Base-by-base conservation (phyloP, 2,113 vertebrate species). In the Nestor notabilis region DNA sequence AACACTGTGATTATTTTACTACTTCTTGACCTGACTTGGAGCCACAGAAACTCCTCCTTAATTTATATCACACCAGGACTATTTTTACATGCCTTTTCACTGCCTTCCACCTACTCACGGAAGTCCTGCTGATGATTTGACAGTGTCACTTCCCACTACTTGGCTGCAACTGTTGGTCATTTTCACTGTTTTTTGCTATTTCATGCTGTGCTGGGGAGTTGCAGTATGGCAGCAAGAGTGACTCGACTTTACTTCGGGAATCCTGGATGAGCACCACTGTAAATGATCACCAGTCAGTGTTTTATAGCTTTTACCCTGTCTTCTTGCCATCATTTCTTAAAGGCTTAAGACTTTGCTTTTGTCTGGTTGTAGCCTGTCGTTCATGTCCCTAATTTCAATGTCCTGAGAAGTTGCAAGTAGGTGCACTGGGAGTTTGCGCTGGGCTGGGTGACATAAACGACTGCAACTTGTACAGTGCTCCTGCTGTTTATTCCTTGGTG, bases 151-250 rank as follows among this genome's bases (percentile, higher is more conserved):
- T 80, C 72, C 50, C 55, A 68, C 55, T 37, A 7, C 33, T 27
- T 43, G 70, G 68, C 70, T 71, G 70, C 61, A 68, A 25, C 33
- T 29, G 17, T 43, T 41, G 84, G 87, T 83, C 53, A 44, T 77
- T 87, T 77, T 74, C 85, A 29, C 23, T 8, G 44, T 0, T 72
- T 93, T 91, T 52, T 33, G 43, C 55, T 72, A 8, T 20, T 78
- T 71, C 44, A 11, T 25, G n/a, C 43, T 58, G 43, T 27, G 64
- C 44, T 74, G 15, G 10, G 28, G 44, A 50, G 46, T 49, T 23
- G 9, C 1, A 0, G 53, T 43, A 66, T 0, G 2, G 74, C 69
- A 79, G 50, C 0, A 2, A 50, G 37, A 41, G 27, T 15, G 53
- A 55, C 29, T 35, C 27, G 11, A 17, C 33, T 27, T 27, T 31